Evolutionary conservation across 2,797 vertebrate species (phyloP).

Genomic region (Sebastes dallii): DNA sequence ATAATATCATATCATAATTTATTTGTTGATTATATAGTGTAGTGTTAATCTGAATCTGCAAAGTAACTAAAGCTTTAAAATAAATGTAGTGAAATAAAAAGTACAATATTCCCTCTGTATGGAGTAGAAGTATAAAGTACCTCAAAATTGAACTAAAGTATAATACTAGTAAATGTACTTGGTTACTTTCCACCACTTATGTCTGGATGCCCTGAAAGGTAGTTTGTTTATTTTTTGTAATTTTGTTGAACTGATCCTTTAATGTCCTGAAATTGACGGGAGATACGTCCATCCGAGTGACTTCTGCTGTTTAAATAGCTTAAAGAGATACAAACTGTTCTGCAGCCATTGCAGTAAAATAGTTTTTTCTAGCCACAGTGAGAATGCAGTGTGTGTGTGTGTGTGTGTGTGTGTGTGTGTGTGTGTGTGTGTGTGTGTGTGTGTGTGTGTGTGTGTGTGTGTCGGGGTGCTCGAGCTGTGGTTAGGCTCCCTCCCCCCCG

Average conservation of each 20-base stretch:
- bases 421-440: constrained; percentile 26
- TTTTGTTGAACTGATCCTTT: constrained; percentile 7
- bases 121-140: neutral
- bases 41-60: neutral
- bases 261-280: neutral
- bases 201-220: too few relatives aligned
- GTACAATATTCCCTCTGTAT: neutral
- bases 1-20: neutral
- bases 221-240: neutral
- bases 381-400: constrained; percentile 48
- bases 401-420: constrained; percentile 30
- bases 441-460: constrained; percentile 22
- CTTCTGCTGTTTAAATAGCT: constrained; percentile 56
- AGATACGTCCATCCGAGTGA: neutral
- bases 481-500: constrained; percentile 70
- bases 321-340: constrained; percentile 64
- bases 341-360: constrained; percentile 58
- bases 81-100: neutral
- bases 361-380: constrained; percentile 59
- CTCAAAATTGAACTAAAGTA: too few relatives aligned
- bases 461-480: constrained; percentile 68
- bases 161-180: neutral
- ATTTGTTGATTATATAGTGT: neutral
- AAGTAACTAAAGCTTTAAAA: neutral
- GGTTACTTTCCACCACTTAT: neutral